Evolutionary conservation across 2,113 vertebrate genomes (phyloP).

Genomic region (Gymnobelideus leadbeateri): DNA sequence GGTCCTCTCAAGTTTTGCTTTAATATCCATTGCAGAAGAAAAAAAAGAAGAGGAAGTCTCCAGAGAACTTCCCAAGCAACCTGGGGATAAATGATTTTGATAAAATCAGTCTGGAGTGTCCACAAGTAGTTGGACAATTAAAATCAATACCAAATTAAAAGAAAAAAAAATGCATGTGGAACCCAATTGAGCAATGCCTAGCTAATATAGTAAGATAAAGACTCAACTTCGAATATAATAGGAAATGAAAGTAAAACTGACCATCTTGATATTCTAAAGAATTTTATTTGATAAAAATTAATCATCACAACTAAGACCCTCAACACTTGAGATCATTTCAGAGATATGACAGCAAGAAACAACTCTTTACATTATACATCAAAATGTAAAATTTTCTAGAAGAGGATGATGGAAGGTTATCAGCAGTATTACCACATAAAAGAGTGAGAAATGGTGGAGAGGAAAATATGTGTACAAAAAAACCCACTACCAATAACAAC

Average conservation of each 20-base stretch:
- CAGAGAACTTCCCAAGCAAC: not conserved
- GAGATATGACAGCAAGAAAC: not conserved
- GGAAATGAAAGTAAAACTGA: not conserved
- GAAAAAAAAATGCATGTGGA: not conserved
- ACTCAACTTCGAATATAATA: not conserved
- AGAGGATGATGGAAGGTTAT: not conserved
- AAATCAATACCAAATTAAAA: not conserved
- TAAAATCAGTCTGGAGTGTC: too few species aligned
- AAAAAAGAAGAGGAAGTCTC: not conserved
- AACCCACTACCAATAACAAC: not conserved
- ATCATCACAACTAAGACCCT: not conserved
- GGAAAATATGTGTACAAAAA: not conserved
- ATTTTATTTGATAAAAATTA: not conserved
- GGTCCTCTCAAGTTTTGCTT: not conserved
- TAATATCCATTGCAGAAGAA: not conserved
- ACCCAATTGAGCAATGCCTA: not conserved
- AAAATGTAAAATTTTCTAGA: not conserved
- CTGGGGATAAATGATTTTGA: too few species aligned
- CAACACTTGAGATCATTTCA: not conserved
- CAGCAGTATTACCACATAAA: not conserved
- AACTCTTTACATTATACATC: not conserved
- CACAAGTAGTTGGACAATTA: not conserved
- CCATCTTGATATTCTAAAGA: not conserved
- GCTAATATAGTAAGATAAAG: not conserved
- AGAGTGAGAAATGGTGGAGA: not conserved